Conservation (phyloP, 2,888 invertebrate species). For the Chymomyza fuscimana region DNA sequence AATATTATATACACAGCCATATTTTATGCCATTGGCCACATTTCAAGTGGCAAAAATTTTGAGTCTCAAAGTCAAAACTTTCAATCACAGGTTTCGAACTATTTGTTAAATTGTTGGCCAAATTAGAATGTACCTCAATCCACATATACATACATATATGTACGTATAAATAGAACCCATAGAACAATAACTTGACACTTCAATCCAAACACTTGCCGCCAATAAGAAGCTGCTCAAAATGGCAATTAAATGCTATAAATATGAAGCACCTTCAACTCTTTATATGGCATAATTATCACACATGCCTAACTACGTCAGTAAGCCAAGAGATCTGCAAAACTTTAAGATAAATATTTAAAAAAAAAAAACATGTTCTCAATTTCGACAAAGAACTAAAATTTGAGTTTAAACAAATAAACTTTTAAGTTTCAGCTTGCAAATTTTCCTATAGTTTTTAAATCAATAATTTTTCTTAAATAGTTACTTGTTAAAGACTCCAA, state of each 20-base stretch:
- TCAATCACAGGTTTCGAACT: background rate
- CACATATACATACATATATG: no score
- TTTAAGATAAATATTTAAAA: slow-evolving; percentile 34
- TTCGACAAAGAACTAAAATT: background rate
- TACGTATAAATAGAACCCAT: background rate
- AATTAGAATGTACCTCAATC: background rate
- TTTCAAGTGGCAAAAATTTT: background rate
- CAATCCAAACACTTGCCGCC: background rate
- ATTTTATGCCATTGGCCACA: no score
- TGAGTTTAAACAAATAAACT: background rate
- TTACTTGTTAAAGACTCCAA: no score
- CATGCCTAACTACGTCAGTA: slow-evolving; percentile 51
- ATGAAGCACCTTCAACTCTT: slow-evolving; percentile 36
- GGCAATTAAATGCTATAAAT: slow-evolving; percentile 63
- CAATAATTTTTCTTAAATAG: no score
- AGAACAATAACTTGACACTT: background rate
- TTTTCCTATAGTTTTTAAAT: no score
- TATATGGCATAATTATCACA: slow-evolving; percentile 54
- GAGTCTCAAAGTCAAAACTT: background rate
- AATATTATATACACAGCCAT: background rate
- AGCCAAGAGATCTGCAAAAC: slow-evolving; percentile 46
- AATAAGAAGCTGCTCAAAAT: slow-evolving; percentile 41
- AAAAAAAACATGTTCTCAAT: background rate
- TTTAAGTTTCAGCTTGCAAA: no score
- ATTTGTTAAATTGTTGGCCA: background rate